Evolutionary conservation across 2,888 invertebrate genomes (phyloP), one percentile per base, ranked within the genome.

Genomic region (Toxonevra muliebris): DNA sequence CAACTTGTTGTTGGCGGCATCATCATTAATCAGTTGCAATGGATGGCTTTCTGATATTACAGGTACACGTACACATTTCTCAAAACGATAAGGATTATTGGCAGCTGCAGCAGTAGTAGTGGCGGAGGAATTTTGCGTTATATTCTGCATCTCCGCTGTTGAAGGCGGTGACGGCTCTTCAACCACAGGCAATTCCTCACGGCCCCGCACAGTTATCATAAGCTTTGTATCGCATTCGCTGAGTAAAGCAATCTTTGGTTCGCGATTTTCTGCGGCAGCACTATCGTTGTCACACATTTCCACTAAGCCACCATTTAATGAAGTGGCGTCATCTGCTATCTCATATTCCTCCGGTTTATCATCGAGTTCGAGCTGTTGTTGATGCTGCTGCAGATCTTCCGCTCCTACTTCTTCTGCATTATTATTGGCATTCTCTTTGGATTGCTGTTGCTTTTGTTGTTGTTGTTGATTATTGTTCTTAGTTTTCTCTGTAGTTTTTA

Each of bases 131-230:
- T 7, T 30, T 30, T 30, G 30, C 7, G 30, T 30, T 30, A 30
- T 7, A 2, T 30, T 43, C 30, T 1, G 19, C 20, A 52, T 1
- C 9, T 54, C 66, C 40, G 43, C 54, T 20, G 68, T 68, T 9
- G 70, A 64, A 7, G 67, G 64, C 40, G 76, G 70, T 0, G 76
- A 60, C 30, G 68, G 45, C 66, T 75, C 70, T 59, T 80, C 81
- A 43, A 88, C 87, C 65, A 88, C 87, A 0, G 92, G 91, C 74
- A 91, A 83, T 84, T 92, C 93, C 81, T 92, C 92, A 79, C 89
- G 89, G 13, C 92, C 92, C 74, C 91, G 89, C 42, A 90, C 90
- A 30, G 86, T 87, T 20, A 88, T 87, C 80, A 86, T 82, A 1
- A 82, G 77, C 69, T 84, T 81, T 60, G 86, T 73, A 78, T 88